phyloP scores from a whole-genome alignment of 2,888 invertebrate species.

The Cantharis nigra region DNA sequence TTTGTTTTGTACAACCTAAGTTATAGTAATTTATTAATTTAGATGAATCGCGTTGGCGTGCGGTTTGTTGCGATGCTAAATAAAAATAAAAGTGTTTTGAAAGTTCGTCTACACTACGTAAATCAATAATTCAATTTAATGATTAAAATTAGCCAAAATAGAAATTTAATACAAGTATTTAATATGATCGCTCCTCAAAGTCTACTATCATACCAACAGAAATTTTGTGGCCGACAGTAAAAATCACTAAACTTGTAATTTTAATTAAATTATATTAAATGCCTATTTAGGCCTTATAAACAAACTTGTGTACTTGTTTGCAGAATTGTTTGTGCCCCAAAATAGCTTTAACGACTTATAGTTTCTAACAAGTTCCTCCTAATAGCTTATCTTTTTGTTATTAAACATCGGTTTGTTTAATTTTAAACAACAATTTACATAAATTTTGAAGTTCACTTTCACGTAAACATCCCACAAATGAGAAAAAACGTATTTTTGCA shows the following conservation, averaged over 20 bases:
- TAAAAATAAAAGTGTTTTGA: neutral
- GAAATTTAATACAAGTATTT: neutral
- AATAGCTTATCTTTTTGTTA: neutral
- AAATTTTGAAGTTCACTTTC: neutral
- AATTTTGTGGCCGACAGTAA: neutral
- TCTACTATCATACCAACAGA: neutral
- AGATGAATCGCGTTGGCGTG: neutral
- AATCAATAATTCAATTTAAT: neutral
- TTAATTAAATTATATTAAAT: neutral
- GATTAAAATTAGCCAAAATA: neutral
- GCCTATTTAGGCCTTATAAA: neutral
- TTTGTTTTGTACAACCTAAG: neutral
- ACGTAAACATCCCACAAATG: neutral
- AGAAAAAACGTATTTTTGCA: too few relatives aligned
- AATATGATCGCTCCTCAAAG: too few relatives aligned
- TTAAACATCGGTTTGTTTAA: neutral
- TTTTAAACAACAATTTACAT: neutral
- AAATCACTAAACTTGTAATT: neutral
- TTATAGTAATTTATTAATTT: neutral
- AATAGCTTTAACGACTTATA: neutral
- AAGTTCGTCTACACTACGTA: neutral
- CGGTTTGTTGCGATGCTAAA: neutral
- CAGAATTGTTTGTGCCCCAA: neutral
- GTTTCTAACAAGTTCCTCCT: neutral
- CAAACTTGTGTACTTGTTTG: neutral